Conservation (phyloP, 2,888 invertebrate genomes). For the Neoascia interrupta region DNA sequence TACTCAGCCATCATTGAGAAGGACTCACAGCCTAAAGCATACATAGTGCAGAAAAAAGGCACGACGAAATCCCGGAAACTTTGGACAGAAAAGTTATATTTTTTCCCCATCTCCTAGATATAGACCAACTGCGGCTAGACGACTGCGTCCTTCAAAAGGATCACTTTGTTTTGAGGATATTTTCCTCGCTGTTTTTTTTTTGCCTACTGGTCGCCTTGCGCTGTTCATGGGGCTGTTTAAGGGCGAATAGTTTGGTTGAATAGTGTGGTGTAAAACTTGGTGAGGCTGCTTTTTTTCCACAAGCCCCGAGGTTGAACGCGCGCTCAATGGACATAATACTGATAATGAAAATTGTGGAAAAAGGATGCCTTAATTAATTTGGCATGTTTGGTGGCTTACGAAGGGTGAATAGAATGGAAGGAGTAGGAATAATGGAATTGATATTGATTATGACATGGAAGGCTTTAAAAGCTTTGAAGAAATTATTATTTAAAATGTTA, state of each 20-base stretch:
- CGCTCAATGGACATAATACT: conserved; percentile 20
- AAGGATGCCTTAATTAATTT: conserved; percentile 46
- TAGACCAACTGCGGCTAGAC: conserved; percentile 40
- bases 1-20: conserved; percentile 26
- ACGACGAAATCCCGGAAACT: conserved; percentile 5
- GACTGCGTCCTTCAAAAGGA: conserved; percentile 46
- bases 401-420: too few relatives aligned
- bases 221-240: background rate
- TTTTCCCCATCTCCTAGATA: conserved; percentile 3
- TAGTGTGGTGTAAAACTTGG: conserved; percentile 6
- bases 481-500: too few relatives aligned
- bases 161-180: conserved; percentile 57
- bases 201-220: background rate
- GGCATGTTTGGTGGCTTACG: conserved; percentile 15
- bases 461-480: too few relatives aligned
- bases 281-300: conserved; percentile 14
- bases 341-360: conserved; percentile 45
- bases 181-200: conserved; percentile 27
- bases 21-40: conserved; percentile 15
- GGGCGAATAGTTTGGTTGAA: background rate
- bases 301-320: conserved; percentile 18
- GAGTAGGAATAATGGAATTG: too few relatives aligned
- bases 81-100: conserved; percentile 28
- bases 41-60: background rate
- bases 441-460: too few relatives aligned